phyloP scores from a whole-genome alignment of 2,888 invertebrate genomes.

The Lutraria lutraria region DNA sequence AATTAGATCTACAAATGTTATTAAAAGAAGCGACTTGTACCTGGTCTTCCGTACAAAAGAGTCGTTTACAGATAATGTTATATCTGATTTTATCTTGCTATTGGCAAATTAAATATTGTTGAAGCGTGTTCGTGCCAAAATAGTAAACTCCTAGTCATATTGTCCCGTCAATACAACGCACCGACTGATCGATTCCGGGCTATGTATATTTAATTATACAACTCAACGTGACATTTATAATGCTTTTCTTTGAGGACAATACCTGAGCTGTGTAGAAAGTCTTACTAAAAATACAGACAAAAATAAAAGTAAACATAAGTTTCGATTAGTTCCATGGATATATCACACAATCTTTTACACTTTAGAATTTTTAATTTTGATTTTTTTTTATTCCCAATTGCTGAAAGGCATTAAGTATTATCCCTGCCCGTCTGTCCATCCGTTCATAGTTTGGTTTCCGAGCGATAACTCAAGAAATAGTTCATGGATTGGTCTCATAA shows the following conservation, averaged over 20 bases:
- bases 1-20: conserved; percentile 38
- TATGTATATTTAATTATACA: conserved; percentile 8
- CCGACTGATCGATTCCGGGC: background rate
- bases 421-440: too few relatives aligned
- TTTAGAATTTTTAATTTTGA: too few relatives aligned
- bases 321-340: too few relatives aligned
- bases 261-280: too few relatives aligned
- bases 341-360: too few relatives aligned
- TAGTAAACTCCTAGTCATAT: background rate
- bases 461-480: too few relatives aligned
- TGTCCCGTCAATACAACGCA: background rate
- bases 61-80: conserved; percentile 25
- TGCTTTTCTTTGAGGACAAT: background rate
- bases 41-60: conserved; percentile 33
- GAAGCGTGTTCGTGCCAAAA: conserved; percentile 17
- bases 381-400: too few relatives aligned
- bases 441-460: too few relatives aligned
- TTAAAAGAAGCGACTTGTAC: conserved; percentile 17
- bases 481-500: too few relatives aligned
- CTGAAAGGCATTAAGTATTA: too few relatives aligned
- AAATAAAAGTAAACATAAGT: too few relatives aligned
- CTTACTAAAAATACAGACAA: too few relatives aligned
- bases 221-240: background rate
- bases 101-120: conserved; percentile 43
- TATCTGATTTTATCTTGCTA: conserved; percentile 8